phyloP scores from a whole-genome alignment of 2,113 vertebrate species.

The Jacana jacana region DNA sequence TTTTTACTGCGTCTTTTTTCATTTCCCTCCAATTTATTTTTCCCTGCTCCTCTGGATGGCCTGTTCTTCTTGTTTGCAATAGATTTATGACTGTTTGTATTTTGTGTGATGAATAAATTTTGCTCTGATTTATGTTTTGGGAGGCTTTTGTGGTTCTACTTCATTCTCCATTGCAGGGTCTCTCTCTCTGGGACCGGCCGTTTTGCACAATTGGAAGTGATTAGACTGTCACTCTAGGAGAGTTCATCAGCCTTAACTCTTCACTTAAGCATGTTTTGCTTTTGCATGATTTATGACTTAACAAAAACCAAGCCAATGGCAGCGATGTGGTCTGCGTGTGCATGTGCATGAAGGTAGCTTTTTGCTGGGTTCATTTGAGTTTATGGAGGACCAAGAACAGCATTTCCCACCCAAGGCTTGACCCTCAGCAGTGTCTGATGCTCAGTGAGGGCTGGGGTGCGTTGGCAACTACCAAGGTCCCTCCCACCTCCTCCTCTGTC shows the following conservation, averaged over 20 bases:
- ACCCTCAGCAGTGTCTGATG: not conserved
- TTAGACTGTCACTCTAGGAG: not conserved
- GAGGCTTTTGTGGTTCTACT: not conserved
- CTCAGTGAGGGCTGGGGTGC: fast-evolving
- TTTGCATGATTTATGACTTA: not conserved
- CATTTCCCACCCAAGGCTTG: not conserved
- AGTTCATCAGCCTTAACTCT: slow-evolving; percentile 29
- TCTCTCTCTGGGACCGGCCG: not conserved
- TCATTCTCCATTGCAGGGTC: not conserved
- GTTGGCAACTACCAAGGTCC: not conserved
- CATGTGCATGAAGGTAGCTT: not conserved
- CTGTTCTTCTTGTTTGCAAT: not conserved
- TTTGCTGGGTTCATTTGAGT: not conserved
- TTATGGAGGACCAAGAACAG: not conserved
- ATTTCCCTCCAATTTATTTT: not conserved
- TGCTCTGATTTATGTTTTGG: not conserved
- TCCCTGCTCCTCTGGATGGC: not conserved
- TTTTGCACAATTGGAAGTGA: not conserved
- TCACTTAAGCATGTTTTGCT: not conserved
- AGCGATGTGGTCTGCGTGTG: not conserved
- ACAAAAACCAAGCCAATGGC: not conserved
- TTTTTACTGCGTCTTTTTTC: not conserved
- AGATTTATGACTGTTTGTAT: slow-evolving; percentile 41
- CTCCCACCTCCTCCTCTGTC: not conserved
- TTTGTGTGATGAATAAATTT: slow-evolving; percentile 22